Evolutionary conservation across 2,888 invertebrate genomes (phyloP), one percentile per base, ranked within the genome.

Genomic region (Axea sp.): DNA sequence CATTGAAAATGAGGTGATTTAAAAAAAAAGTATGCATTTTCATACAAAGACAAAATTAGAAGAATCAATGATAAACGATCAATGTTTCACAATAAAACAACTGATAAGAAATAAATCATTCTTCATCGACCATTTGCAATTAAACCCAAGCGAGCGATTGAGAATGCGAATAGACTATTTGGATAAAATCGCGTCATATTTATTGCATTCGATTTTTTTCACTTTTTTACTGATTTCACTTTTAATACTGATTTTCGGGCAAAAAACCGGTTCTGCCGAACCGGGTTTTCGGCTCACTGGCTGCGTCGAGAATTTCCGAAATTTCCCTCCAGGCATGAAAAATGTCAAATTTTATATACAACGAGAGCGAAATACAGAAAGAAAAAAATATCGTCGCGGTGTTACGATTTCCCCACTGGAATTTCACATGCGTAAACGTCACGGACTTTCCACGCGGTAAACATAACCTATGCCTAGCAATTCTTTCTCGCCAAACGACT

Each of bases 401-500:
- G 31, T 2, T 26, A 28, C 31, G 59, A 72, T 72, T 72, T 72
- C 72, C 65, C 72, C 59, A 35, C n/a, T 65, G 72, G 72, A 72
- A 65, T 72, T 65, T 72, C 72, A 72, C 64, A 28, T 65, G 59
- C 45, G 65, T 43, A n/a, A n/a, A 24, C 55, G 62, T 55, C 41
- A 51, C 47, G 69, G 67, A 75, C 68, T 75, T 72, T 75, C 68
- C 68, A 67, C 53, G 49, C 60, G 45, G 28, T 41, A 39, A 65
- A 51, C 57, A 64, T 64, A 64, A 51, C 47, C 49, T 51, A 67
- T 45, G 60, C 45, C 47, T 53, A 39, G 45, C 64, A 47, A 57
- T 57, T 41, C 55, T 55, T 73, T 65, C 60, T 51, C 8, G 47
- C 9, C 28, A 9, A 28, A 6, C 9, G 28, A 9, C 2, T 28